Evolutionary conservation across 2,113 vertebrate species (phyloP), one percentile per base, ranked within the genome.

Genomic region (Dasyurus viverrinus): DNA sequence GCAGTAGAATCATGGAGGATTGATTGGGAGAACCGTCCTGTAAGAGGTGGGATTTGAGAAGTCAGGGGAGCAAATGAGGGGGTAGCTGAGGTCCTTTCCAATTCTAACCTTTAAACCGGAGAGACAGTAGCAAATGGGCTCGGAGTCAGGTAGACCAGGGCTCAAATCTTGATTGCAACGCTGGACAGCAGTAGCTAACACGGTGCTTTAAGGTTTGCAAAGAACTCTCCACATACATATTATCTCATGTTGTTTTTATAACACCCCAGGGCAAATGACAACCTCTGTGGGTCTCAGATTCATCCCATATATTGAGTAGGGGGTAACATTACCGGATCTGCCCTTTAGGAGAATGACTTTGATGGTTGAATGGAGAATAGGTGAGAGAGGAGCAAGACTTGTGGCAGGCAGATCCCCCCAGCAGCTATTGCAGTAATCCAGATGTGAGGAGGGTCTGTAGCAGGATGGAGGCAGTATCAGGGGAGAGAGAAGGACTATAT

Each of bases 1-100:
- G n/a, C 0, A 0, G 6, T 26, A 2, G n/a, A n/a, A 42, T 23
- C 7, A 8, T 0, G 19, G 42, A n/a, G n/a, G 68, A 7, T 2
- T 42, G 68, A 42, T 84, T 2, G 68, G n/a, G 16, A 84, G 22
- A 42, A n/a, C 16, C 14, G 6, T 36, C 0, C 30, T 76, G 36
- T 2, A 19, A 19, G 23, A 84, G n/a, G 19, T 42, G 36, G 68
- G 68, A 84, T 2, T 84, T 84, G 68, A 84, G 68, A 42, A 84
- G 19, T 7, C 11, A 42, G n/a, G 68, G 19, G 22, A 8, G n/a
- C 19, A 7, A 6, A 6, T 68, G 30, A 36, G 30, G 60, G 16
- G 60, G 36, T 1, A 84, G 16, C 50, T 52, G 50, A 10, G 50
- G 10, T 52, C 50, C 50, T 9, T 52, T 52, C 50, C 50, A 52